Percentiles rank a stretch among this genome's conserved stretches.
These are phyloP conservation scores for Druon quercuslanigerum DNA, from an alignment of 1,140 invertebrate genomes.

Conservation along the genomic window DNA sequence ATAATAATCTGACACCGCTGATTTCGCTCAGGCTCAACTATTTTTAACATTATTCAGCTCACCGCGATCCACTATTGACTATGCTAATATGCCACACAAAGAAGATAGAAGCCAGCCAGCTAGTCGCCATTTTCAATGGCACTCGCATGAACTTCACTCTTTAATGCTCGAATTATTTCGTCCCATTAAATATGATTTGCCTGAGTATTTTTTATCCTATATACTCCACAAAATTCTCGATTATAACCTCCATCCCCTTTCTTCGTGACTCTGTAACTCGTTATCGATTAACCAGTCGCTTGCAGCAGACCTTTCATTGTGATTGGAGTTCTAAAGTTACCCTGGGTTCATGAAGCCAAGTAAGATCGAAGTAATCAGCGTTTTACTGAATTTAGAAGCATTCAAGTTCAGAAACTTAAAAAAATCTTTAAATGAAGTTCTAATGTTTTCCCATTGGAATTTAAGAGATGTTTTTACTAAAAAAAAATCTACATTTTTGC, in stretches of 20 bases:
- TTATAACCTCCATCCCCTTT: not conserved
- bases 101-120: slow-evolving; percentile 31
- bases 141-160: slow-evolving; percentile 37
- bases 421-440: not conserved
- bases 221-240: not conserved
- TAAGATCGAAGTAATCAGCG: not conserved
- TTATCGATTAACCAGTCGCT: slow-evolving; percentile 38
- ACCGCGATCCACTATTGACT: slow-evolving; percentile 53
- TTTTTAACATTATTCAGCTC: slow-evolving; percentile 58
- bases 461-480: too few species aligned
- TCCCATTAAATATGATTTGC: not conserved
- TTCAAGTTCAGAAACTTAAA: not conserved
- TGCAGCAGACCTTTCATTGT: slow-evolving; percentile 18
- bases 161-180: slow-evolving; percentile 21
- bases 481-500: too few species aligned
- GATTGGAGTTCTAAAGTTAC: slow-evolving; percentile 1
- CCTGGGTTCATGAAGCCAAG: not conserved
- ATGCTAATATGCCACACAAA: not conserved
- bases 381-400: not conserved
- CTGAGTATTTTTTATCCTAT: not conserved
- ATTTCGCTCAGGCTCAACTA: slow-evolving; percentile 42
- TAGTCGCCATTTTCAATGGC: slow-evolving; percentile 56
- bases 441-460: not conserved
- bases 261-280: slow-evolving; percentile 7
- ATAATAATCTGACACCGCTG: slow-evolving; percentile 13